These are phyloP conservation scores for Gallirallus australis DNA, from an alignment of 2,797 vertebrate genomes.

Conservation along the genomic window DNA sequence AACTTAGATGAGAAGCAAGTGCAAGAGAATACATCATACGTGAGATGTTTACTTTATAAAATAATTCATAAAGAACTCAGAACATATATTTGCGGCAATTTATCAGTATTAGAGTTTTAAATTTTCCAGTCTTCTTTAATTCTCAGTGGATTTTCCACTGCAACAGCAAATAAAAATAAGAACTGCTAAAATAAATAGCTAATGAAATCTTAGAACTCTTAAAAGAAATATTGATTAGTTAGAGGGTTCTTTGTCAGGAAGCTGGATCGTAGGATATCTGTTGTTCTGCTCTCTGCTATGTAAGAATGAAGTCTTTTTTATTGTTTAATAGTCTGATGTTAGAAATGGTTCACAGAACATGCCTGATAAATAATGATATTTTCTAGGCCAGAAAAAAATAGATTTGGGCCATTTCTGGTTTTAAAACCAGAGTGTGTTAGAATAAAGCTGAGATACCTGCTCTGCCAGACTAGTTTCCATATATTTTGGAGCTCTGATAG, in stretches of 20 bases:
- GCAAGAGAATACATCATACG: neutral
- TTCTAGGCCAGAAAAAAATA: neutral
- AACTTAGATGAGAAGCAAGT: neutral
- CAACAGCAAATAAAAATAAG: neutral
- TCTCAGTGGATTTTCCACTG: neutral
- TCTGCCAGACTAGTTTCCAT: neutral
- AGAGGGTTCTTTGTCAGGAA: neutral
- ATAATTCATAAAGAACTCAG: slow-evolving; percentile 4
- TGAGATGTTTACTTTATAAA: neutral
- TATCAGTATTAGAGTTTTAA: neutral
- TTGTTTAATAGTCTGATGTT: slow-evolving; percentile 14
- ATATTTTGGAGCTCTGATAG: neutral
- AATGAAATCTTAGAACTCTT: slow-evolving; percentile 24
- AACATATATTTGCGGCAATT: neutral
- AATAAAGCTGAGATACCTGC: neutral
- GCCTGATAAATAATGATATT: slow-evolving; percentile 8
- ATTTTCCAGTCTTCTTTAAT: neutral
- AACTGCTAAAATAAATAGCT: neutral
- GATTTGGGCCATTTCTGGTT: neutral
- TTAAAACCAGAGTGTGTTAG: slow-evolving; percentile 12
- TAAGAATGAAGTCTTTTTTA: neutral
- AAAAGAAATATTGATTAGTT: neutral
- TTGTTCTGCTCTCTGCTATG: neutral
- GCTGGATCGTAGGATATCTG: neutral
- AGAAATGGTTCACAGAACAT: neutral